phyloP scores from a whole-genome alignment of 1,140 invertebrate genomes.

The Nylanderia fulva region DNA sequence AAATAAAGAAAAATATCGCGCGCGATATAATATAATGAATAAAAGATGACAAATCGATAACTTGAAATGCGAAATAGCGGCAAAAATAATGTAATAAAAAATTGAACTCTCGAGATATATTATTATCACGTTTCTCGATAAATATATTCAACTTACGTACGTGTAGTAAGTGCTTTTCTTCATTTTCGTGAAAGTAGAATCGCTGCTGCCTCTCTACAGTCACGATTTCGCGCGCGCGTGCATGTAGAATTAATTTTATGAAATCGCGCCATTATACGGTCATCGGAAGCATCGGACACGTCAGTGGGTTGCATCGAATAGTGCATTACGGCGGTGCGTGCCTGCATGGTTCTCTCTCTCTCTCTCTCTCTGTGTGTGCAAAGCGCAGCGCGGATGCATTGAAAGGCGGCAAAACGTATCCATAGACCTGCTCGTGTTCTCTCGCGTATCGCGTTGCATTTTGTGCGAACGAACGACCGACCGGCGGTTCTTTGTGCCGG shows the following conservation, averaged over 20 bases:
- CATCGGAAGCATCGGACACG: slow-evolving; percentile 1
- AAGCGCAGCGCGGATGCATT: slow-evolving; percentile 19
- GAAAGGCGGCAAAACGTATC: background rate
- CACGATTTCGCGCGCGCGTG: background rate
- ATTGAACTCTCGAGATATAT: too few species aligned
- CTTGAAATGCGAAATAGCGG: background rate
- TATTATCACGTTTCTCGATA: too few species aligned
- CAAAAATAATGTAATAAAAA: background rate
- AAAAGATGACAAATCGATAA: too few species aligned
- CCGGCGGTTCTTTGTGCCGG: slow-evolving; percentile 52
- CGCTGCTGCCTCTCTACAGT: background rate
- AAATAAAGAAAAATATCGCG: too few species aligned
- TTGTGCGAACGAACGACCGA: background rate
- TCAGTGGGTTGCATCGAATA: background rate
- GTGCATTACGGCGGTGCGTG: too few species aligned
- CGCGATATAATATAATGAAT: too few species aligned
- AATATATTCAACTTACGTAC: too few species aligned
- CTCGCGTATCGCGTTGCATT: slow-evolving; percentile 28
- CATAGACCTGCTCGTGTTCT: background rate
- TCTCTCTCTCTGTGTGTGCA: background rate
- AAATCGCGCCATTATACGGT: slow-evolving; percentile 16
- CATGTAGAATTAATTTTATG: background rate
- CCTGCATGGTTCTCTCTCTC: too few species aligned
- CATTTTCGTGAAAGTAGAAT: background rate
- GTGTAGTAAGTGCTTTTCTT: background rate